Evolutionary conservation across 2,797 vertebrate species (phyloP), one percentile per base, ranked within the genome.

Genomic region (Coreius guichenoti): DNA sequence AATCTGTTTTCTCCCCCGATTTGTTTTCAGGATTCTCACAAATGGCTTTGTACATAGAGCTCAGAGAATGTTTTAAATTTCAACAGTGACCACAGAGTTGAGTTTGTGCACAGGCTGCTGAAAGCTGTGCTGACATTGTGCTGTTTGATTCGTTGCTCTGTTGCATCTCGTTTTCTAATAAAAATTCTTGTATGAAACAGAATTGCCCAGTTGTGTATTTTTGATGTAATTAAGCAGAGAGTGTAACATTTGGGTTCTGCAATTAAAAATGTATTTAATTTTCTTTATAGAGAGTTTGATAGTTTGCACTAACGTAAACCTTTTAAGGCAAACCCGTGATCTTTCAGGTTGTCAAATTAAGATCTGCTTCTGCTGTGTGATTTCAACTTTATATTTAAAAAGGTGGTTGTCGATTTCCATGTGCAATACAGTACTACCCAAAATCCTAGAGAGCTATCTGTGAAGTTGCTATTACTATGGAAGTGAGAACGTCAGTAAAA

Each of bases 41-140:
- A 82, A 93, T 95, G 94, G 95, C 93, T 96, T 96, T 97, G 96
- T 98, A 98, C 94, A 98, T 97, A 97, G 88, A 94, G 84, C 94
- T 95, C 94, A 93, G 93, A 95, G 96, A 97, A 96, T 96, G 96
- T 98, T 98, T 96, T 97, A 96, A 95, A 96, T 96, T 49, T 93
- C 91, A 95, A 94, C 91, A 95, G 95, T 93, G 94, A 93, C 94
- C 94, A 94, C 94, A 94, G 94, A 94, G 94, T 95, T 95, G 95
- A 92, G 95, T 96, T 96, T 96, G 94, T 96, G 95, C 93, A 95
- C 95, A 14, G 47, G 65, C 36, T 33, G 95, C 95, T 96, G 95
- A 95, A 95, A 96, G 95, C 94, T 97, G 95, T 93, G 95, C 95
- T 95, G 92, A 93, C 93, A 94, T 95, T 96, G 94, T 94, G 92